Evolutionary conservation across 35 echinoderm and acorn worm species (phyloP).

Genomic region (Apostichopus parvimensis): DNA sequence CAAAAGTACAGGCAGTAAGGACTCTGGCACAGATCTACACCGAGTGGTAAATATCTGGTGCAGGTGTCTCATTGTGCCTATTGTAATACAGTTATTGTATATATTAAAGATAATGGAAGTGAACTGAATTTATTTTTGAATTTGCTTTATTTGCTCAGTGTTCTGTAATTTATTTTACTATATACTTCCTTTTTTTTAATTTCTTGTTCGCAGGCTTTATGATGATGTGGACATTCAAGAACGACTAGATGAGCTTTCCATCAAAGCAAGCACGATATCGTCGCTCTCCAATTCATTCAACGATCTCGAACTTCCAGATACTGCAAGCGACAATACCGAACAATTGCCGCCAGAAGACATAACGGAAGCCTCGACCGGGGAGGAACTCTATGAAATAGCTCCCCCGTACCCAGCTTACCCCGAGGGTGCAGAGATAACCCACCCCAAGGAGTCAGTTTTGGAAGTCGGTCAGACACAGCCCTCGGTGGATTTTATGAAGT

Average conservation of each 20-base stretch:
- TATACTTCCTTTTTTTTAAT: background rate
- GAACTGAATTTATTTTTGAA: background rate
- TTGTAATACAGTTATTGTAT: background rate
- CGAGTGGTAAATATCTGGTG: too few relatives aligned
- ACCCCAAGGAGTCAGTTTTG: too few relatives aligned
- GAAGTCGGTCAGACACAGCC: too few relatives aligned
- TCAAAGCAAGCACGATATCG: slow-evolving; percentile 29
- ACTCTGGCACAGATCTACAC: too few relatives aligned
- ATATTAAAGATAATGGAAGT: background rate
- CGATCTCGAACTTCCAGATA: slow-evolving; percentile 19
- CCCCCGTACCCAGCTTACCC: too few relatives aligned
- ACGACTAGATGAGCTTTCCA: slow-evolving; percentile 7
- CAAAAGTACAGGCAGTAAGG: too few relatives aligned
- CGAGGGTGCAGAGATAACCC: too few relatives aligned
- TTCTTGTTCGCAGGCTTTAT: background rate
- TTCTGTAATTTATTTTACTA: background rate
- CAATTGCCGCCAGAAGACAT: background rate
- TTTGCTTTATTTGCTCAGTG: background rate
- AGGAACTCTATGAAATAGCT: too few relatives aligned
- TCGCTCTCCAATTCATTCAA: slow-evolving; percentile 6
- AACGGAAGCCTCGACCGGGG: too few relatives aligned
- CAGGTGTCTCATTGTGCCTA: background rate
- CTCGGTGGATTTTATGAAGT: background rate
- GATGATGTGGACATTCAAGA: background rate
- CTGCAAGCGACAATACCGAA: background rate